These are phyloP conservation scores for Nasua narica DNA, from an alignment of 2,797 vertebrate genomes.

Conservation along the genomic window DNA sequence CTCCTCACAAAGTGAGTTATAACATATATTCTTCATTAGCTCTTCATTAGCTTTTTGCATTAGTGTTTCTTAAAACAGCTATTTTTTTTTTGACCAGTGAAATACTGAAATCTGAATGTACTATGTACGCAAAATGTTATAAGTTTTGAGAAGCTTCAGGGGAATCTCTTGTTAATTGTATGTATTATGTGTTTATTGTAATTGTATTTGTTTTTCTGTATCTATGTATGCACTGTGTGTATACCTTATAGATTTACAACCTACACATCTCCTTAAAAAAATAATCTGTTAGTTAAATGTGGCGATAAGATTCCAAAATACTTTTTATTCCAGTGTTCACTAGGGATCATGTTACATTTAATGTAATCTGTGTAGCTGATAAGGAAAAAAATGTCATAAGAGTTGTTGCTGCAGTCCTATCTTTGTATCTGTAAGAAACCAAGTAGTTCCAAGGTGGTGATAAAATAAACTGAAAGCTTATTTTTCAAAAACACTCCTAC, in stretches of 20 bases:
- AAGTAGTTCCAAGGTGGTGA: constrained; percentile 77
- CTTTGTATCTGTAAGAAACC: constrained; percentile 81
- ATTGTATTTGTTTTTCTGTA: constrained; percentile 84
- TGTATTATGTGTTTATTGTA: constrained; percentile 86
- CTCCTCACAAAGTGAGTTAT: constrained; percentile 96
- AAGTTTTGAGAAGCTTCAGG: constrained; percentile 80
- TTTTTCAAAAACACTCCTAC: constrained; percentile 81
- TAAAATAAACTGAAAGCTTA: constrained; percentile 80
- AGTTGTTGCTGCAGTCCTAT: constrained; percentile 80
- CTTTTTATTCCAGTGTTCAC: constrained; percentile 74
- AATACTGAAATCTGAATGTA: constrained; percentile 80
- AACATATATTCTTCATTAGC: constrained; percentile 83
- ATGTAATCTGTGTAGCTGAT: constrained; percentile 76
- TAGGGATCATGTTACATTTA: constrained; percentile 78
- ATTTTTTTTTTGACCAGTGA: constrained; percentile 73
- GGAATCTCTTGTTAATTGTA: constrained; percentile 84
- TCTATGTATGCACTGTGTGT: constrained; percentile 85
- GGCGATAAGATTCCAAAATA: constrained; percentile 77
- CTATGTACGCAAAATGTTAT: constrained; percentile 80
- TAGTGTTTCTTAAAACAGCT: constrained; percentile 79
- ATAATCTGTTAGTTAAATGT: constrained; percentile 77
- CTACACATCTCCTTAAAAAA: constrained; percentile 75
- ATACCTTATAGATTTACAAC: constrained; percentile 81
- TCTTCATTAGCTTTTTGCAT: constrained; percentile 82
- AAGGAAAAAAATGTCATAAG: constrained; percentile 69